phyloP scores from a whole-genome alignment of 2,113 vertebrate species.

The Monopterus albus region DNA sequence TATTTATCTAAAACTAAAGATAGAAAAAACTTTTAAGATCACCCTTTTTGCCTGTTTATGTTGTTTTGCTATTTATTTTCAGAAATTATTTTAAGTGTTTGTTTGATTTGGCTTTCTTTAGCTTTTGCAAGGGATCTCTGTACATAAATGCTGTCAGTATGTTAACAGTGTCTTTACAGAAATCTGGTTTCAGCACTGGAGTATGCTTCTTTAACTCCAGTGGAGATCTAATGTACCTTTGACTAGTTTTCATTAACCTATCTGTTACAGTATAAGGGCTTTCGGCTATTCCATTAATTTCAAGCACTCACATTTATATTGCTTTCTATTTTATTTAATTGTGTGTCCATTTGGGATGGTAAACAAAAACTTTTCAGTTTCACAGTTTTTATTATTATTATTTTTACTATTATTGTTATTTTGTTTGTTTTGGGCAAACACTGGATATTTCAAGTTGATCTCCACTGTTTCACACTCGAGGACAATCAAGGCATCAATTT shows the following conservation, averaged over 20 bases:
- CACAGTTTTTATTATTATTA: conserved; percentile 8
- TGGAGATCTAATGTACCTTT: conserved; percentile 22
- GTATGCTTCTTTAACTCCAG: conserved; percentile 13
- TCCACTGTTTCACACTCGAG: conserved; percentile 7
- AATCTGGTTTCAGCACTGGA: conserved; percentile 10
- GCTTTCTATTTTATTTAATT: conserved; percentile 4
- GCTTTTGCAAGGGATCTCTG: conserved; percentile 43
- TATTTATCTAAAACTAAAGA: conserved; percentile 36
- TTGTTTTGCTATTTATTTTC: conserved; percentile 59
- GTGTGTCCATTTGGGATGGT: conserved; percentile 1
- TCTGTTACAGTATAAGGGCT: conserved; percentile 19
- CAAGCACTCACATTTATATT: conserved; percentile 11
- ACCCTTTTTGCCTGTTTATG: conserved; percentile 67
- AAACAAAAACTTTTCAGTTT: conserved; percentile 8
- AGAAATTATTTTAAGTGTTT: conserved; percentile 61
- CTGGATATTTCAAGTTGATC: conserved; percentile 2
- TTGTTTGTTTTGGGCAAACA: not conserved
- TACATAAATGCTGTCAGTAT: conserved; percentile 25
- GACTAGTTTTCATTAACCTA: conserved; percentile 43
- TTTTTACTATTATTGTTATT: no score
- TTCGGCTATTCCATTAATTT: conserved; percentile 41
- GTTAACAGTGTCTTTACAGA: conserved; percentile 26
- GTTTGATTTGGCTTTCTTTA: conserved; percentile 36
- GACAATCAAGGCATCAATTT: conserved; percentile 59
- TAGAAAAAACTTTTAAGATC: conserved; percentile 68